Percentiles rank a stretch among this genome's conserved stretches.
Evolutionary conservation across 2,797 vertebrate genomes (phyloP).

Genomic region (Catharus ustulatus): DNA sequence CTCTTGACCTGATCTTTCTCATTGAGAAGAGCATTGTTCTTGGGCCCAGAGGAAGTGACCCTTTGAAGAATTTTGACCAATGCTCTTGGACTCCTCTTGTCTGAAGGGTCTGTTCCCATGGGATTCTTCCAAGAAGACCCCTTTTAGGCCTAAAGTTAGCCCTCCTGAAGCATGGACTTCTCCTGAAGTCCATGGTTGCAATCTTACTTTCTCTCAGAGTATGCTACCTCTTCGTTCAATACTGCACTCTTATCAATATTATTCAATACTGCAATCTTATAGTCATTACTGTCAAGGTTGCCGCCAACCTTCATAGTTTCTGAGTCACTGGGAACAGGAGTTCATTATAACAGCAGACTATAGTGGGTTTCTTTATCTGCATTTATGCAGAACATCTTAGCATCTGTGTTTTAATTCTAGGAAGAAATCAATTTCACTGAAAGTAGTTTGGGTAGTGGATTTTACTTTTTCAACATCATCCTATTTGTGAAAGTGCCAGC

Average conservation of each 20-base stretch:
- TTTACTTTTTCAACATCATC: neutral
- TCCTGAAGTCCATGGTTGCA: neutral
- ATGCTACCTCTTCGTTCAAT: neutral
- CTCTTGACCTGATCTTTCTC: neutral
- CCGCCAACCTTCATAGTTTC: neutral
- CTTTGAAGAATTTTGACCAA: neutral
- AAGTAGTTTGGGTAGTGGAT: neutral
- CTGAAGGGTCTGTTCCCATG: neutral
- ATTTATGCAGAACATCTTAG: neutral
- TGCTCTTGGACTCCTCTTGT: accelerated
- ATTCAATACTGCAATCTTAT: too few species aligned
- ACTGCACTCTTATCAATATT: too few species aligned
- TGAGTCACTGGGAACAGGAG: neutral
- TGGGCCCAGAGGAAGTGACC: neutral
- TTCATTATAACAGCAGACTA: neutral
- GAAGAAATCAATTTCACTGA: neutral
- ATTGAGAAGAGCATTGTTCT: neutral
- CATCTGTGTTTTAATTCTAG: neutral
- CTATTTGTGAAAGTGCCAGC: neutral
- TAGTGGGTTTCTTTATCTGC: neutral
- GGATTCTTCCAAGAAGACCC: neutral
- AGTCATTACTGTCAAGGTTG: neutral
- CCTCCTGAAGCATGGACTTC: neutral
- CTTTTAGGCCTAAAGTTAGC: neutral
- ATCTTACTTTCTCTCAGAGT: neutral